Evolutionary conservation across 1,140 invertebrate species (phyloP).

Genomic region (Popillia japonica): DNA sequence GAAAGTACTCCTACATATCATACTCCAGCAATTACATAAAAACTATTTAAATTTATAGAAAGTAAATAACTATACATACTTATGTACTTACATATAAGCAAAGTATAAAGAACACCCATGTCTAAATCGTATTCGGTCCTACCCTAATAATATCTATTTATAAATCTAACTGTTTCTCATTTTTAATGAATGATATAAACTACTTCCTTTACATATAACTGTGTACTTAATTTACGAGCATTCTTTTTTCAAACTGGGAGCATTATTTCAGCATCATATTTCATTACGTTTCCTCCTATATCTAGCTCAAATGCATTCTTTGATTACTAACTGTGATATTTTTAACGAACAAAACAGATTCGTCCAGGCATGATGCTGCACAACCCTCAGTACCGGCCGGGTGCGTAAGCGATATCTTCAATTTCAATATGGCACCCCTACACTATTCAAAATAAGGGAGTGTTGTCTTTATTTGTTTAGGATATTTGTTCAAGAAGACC

Average conservation of each 20-base stretch:
- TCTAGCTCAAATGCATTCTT: neutral
- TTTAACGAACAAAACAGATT: constrained; percentile 16
- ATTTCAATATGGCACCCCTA: constrained; percentile 43
- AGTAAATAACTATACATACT: too few relatives aligned
- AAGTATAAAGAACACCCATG: too few relatives aligned
- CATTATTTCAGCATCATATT: constrained; percentile 12
- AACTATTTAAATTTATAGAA: too few relatives aligned
- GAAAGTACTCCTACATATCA: too few relatives aligned
- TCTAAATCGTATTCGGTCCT: neutral
- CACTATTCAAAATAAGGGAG: constrained; percentile 45
- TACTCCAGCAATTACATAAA: too few relatives aligned
- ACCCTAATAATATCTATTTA: constrained; percentile 19
- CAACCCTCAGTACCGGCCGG: neutral
- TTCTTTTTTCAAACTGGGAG: neutral
- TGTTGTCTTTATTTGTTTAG: constrained; percentile 50
- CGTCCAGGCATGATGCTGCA: neutral
- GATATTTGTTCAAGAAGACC: constrained; percentile 47
- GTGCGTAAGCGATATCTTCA: constrained; percentile 47
- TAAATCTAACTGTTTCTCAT: constrained; percentile 13
- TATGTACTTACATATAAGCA: too few relatives aligned
- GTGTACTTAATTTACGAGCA: constrained; percentile 10
- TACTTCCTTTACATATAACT: constrained; percentile 10
- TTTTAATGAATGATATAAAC: neutral
- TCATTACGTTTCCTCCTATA: constrained; percentile 14
- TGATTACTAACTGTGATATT: neutral